Evolutionary conservation across 2,113 vertebrate genomes (phyloP).

Genomic region (Clupea harengus): DNA sequence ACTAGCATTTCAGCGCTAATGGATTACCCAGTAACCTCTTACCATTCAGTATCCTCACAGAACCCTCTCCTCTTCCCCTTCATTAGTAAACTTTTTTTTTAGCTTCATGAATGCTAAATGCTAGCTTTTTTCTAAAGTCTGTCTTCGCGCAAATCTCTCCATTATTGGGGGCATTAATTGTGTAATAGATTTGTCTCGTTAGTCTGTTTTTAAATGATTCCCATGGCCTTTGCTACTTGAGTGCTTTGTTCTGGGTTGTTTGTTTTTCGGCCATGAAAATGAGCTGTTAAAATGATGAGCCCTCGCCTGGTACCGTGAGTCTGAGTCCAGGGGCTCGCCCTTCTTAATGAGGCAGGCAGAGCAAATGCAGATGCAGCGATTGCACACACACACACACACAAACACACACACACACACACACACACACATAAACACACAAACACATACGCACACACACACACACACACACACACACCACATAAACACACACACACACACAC

Average conservation of each 20-base stretch:
- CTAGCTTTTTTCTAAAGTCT: too few species aligned
- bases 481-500: too few species aligned
- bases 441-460: not conserved
- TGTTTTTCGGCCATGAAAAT: conserved; percentile 35
- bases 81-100: not conserved
- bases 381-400: too few species aligned
- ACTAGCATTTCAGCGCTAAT: too few species aligned
- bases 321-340: too few species aligned
- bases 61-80: too few species aligned
- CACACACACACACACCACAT: not conserved
- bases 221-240: conserved; percentile 56
- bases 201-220: conserved; percentile 72
- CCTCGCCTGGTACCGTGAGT: not conserved
- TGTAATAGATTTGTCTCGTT: conserved; percentile 71
- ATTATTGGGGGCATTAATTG: conserved; percentile 59
- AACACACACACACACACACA: too few species aligned
- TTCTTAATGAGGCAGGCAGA: too few species aligned
- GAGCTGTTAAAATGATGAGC: conserved; percentile 51
- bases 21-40: too few species aligned
- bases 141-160: too few species aligned
- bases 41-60: too few species aligned
- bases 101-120: conserved; percentile 49
- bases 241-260: conserved; percentile 60
- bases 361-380: too few species aligned
- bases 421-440: not conserved